A percentile compares a stretch with the other conserved stretches of the same genome.
Evolutionary conservation across 2,888 invertebrate genomes (phyloP).

Genomic region (Scaptodrosophila latifasciaeformis): DNA sequence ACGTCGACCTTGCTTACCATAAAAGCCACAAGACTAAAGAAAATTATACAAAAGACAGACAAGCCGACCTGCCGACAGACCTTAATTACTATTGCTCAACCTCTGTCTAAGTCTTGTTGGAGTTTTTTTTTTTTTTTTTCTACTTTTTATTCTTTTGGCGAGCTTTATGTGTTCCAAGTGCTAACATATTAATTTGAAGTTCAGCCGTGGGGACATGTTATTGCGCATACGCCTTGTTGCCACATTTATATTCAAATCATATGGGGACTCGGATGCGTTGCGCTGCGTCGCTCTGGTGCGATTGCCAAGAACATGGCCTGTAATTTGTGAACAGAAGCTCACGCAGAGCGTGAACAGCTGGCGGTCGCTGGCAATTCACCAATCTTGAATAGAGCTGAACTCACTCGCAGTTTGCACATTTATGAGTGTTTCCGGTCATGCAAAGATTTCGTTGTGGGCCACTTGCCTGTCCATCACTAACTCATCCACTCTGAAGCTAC

Average conservation of each 20-base stretch:
- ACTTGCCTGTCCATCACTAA: background rate
- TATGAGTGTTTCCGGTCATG: slow-evolving; percentile 65
- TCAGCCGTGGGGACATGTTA: slow-evolving; percentile 19
- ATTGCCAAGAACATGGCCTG: slow-evolving; percentile 52
- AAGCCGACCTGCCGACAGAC: slow-evolving; percentile 8
- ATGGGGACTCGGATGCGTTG: slow-evolving; percentile 41
- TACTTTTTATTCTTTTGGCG: no score
- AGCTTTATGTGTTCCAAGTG: slow-evolving; percentile 37
- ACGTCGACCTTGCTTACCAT: slow-evolving; percentile 47
- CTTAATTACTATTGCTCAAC: slow-evolving; percentile 54
- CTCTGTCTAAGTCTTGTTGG: slow-evolving; percentile 36
- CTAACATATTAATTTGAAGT: slow-evolving; percentile 24
- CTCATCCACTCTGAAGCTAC: slow-evolving; percentile 21
- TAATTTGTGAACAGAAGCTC: slow-evolving; percentile 27
- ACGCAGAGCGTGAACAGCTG: slow-evolving; percentile 59
- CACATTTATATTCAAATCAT: slow-evolving; percentile 24
- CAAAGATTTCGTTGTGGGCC: slow-evolving; percentile 34
- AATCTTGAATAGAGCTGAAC: no score
- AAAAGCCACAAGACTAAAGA: slow-evolving; percentile 15
- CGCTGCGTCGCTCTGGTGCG: slow-evolving; percentile 9
- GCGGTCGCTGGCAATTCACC: background rate
- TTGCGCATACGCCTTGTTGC: slow-evolving; percentile 41
- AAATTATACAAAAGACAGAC: slow-evolving; percentile 16
- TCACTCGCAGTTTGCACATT: slow-evolving; percentile 36
- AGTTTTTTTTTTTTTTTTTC: no score